These are phyloP conservation scores for Papilio helenus DNA, from an alignment of 1,140 invertebrate species.

Conservation along the genomic window DNA sequence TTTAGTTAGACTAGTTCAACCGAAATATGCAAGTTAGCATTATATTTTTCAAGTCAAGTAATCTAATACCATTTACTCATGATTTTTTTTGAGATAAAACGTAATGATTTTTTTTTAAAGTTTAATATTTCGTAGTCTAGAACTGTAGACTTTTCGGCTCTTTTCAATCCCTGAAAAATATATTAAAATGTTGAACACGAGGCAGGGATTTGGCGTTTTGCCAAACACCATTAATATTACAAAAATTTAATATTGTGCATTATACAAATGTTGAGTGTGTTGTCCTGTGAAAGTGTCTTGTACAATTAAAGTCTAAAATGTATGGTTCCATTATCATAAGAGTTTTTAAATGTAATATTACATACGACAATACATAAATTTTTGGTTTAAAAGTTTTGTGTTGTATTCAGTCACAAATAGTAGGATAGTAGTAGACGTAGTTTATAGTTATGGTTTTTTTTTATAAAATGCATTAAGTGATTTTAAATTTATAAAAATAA, in stretches of 20 bases:
- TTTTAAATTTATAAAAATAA: neutral
- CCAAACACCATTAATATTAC: conserved; percentile 34
- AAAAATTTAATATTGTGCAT: conserved; percentile 25
- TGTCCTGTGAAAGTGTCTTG: neutral
- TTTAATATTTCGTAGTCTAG: conserved; percentile 5
- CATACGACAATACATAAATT: too few relatives aligned
- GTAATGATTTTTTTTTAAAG: neutral
- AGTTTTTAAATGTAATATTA: neutral
- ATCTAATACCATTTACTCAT: neutral
- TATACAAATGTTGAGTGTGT: neutral
- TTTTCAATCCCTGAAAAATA: conserved; percentile 36
- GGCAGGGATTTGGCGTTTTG: conserved; percentile 25
- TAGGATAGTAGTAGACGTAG: too few relatives aligned
- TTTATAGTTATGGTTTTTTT: too few relatives aligned
- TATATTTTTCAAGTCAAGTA: neutral
- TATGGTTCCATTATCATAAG: neutral
- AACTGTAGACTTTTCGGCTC: conserved; percentile 33
- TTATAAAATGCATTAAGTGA: too few relatives aligned
- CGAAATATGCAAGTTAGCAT: neutral
- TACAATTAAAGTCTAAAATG: neutral
- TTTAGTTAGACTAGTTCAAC: too few relatives aligned
- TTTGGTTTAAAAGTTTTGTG: too few relatives aligned
- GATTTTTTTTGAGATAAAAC: neutral
- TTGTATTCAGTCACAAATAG: too few relatives aligned
- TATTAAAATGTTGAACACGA: conserved; percentile 38